Percentiles rank a stretch among this genome's conserved stretches.
These are phyloP conservation scores for Rhabdomys dilectus DNA, from an alignment of 2,113 vertebrate species.

Conservation along the genomic window DNA sequence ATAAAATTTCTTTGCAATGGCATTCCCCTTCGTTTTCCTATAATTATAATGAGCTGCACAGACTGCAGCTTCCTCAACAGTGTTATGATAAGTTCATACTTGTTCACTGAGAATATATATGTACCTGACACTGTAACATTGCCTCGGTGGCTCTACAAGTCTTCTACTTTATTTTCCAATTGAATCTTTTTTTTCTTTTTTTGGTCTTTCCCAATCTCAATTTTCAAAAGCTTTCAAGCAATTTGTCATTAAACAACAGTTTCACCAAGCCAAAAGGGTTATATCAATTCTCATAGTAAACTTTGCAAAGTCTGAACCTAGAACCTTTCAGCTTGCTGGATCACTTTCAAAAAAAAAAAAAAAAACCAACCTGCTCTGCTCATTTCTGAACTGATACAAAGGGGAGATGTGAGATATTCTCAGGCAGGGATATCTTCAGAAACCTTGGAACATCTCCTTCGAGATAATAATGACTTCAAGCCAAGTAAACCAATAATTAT, in stretches of 20 bases:
- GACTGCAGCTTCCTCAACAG: neutral
- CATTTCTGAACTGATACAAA: neutral
- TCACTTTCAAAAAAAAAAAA: neutral
- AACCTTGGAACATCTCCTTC: neutral
- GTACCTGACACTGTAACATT: too few species aligned
- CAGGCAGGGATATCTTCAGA: neutral
- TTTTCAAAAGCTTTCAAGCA: neutral
- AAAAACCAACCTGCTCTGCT: neutral
- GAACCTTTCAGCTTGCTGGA: neutral
- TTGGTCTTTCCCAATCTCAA: neutral
- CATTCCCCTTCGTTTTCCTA: neutral
- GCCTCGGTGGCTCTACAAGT: too few species aligned
- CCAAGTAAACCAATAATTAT: neutral
- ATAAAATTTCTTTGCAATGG: neutral
- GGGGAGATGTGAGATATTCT: neutral
- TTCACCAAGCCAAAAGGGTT: neutral
- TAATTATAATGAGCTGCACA: neutral
- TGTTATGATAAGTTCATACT: too few species aligned
- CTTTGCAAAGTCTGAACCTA: neutral
- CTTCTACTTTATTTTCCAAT: neutral
- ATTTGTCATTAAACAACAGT: neutral
- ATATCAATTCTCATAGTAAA: neutral
- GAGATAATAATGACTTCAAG: neutral
- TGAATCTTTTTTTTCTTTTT: neutral
- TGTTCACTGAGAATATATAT: neutral